A percentile compares a stretch with the other conserved stretches of the same genome.
These are phyloP conservation scores for Phasia obesa DNA, from an alignment of 2,888 invertebrate species.

Conservation along the genomic window DNA sequence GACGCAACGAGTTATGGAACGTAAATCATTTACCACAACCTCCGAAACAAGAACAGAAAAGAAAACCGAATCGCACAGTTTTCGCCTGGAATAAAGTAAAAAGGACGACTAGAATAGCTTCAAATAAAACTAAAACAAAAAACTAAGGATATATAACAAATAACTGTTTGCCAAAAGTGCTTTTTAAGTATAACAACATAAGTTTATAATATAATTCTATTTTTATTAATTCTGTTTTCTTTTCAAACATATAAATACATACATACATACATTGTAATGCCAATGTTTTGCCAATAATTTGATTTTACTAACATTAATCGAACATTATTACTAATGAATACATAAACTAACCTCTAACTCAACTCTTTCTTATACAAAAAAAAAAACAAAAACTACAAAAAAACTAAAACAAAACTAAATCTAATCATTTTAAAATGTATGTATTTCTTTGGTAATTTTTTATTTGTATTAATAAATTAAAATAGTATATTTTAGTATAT, in stretches of 20 bases:
- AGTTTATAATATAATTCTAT: constrained; percentile 52
- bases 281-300: constrained; percentile 76
- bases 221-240: background rate
- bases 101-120: constrained; percentile 5
- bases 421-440: constrained; percentile 42
- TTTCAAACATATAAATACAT: constrained; percentile 33
- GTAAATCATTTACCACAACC: constrained; percentile 81
- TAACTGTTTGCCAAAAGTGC: constrained; percentile 79
- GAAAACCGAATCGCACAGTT: constrained; percentile 82
- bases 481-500: constrained; percentile 17
- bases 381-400: constrained; percentile 23
- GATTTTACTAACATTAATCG: constrained; percentile 64
- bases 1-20: constrained; percentile 82
- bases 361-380: constrained; percentile 25
- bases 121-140: constrained; percentile 16
- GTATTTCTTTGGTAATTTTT: constrained; percentile 3
- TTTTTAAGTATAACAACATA: constrained; percentile 76
- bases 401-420: constrained; percentile 31
- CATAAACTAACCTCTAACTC: constrained; percentile 20
- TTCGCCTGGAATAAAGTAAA: constrained; percentile 80
- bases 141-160: constrained; percentile 55
- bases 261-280: constrained; percentile 53
- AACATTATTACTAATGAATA: constrained; percentile 33
- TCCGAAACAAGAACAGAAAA: constrained; percentile 82
- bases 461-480: constrained; percentile 16